Percentiles rank a stretch among this genome's conserved stretches.
These are phyloP conservation scores for Pristionchus fissidentatus DNA, from an alignment of 2,888 invertebrate species.

Conservation along the genomic window DNA sequence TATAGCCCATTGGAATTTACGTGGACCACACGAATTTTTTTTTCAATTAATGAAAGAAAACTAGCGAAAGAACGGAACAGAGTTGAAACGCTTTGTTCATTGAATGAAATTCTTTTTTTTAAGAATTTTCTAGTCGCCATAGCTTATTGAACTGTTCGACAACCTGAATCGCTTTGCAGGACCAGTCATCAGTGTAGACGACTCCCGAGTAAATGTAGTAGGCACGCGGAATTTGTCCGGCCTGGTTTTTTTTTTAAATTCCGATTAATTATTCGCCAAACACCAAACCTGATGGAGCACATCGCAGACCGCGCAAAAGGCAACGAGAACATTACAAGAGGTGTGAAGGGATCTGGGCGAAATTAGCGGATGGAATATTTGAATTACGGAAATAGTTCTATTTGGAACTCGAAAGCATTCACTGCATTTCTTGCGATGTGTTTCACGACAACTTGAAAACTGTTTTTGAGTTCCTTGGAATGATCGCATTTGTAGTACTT, in stretches of 20 bases:
- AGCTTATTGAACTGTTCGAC: no score
- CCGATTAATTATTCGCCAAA: background rate
- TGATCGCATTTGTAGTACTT: background rate
- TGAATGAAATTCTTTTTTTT: no score
- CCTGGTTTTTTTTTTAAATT: background rate
- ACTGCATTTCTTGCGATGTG: no score
- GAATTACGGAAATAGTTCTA: no score
- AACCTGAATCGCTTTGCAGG: background rate
- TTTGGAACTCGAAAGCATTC: no score
- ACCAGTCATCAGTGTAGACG: background rate
- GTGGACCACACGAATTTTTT: no score
- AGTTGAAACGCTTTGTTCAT: no score
- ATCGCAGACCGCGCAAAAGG: slow-evolving; percentile 3
- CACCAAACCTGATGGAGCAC: background rate
- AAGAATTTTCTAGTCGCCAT: no score
- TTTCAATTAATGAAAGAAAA: no score
- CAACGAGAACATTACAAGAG: background rate
- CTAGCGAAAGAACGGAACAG: no score
- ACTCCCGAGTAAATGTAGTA: slow-evolving; percentile 4
- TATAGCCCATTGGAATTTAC: no score
- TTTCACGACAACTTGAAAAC: no score
- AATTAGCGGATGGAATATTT: background rate
- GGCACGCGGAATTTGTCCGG: background rate
- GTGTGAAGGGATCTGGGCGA: background rate
- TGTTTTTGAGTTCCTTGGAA: background rate